These are phyloP conservation scores for Ephialtes manifestator DNA, from an alignment of 2,888 invertebrate genomes.

Conservation along the genomic window DNA sequence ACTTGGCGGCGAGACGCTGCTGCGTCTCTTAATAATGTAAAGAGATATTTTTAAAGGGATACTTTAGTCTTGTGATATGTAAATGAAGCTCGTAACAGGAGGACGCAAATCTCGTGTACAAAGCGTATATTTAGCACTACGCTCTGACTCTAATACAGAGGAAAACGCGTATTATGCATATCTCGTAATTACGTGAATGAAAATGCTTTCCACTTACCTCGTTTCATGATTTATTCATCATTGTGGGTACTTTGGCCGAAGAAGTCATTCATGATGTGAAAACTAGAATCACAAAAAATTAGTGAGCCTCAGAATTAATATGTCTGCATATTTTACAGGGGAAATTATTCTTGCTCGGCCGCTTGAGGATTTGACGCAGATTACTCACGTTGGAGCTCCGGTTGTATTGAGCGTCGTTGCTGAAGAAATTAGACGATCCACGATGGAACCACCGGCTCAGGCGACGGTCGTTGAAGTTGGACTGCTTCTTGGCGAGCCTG, in stretches of 20 bases:
- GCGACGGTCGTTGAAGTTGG: conserved; percentile 94
- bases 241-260: not conserved
- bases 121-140: conserved; percentile 31
- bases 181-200: conserved; percentile 62
- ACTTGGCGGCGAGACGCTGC: too few relatives aligned
- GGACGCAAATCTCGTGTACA: conserved; percentile 29
- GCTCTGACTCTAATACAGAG: conserved; percentile 28
- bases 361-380: conserved; percentile 92
- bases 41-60: too few relatives aligned
- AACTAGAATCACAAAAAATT: not conserved
- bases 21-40: too few relatives aligned
- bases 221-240: conserved; percentile 65
- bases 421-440: conserved; percentile 92
- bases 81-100: conserved; percentile 21
- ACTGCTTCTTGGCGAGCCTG: conserved; percentile 92
- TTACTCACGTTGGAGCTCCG: conserved; percentile 94
- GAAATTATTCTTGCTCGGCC: conserved; percentile 91
- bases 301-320: conserved; percentile 3
- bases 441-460: conserved; percentile 92
- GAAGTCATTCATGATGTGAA: conserved; percentile 7
- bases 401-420: conserved; percentile 94
- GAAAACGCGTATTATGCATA: conserved; percentile 59
- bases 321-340: conserved; percentile 86
- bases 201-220: conserved; percentile 60
- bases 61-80: not conserved